Conservation (phyloP, 2,113 vertebrate species). For the Salminus brasiliensis region DNA sequence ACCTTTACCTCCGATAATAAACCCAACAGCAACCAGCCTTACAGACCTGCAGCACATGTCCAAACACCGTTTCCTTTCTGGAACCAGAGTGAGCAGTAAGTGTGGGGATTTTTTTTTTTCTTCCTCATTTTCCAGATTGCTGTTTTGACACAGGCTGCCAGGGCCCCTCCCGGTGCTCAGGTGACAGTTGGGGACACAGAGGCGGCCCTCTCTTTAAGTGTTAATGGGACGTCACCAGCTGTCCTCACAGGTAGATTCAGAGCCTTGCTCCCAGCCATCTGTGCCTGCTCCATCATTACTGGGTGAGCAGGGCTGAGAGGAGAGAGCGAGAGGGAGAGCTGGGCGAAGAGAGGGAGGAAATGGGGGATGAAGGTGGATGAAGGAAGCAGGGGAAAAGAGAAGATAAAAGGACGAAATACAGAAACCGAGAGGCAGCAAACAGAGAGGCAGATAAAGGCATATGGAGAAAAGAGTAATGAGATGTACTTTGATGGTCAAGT, state of each 20-base stretch:
- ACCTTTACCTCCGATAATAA: not conserved
- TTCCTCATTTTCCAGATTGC: constrained; percentile 13
- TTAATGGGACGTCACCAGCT: constrained; percentile 53
- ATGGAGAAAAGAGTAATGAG: constrained; percentile 4
- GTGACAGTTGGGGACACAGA: constrained; percentile 43
- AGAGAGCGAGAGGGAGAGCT: not conserved
- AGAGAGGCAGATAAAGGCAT: not conserved
- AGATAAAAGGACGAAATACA: not conserved
- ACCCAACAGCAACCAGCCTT: not conserved
- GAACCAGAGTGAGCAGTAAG: not conserved
- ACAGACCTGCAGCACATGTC: not conserved
- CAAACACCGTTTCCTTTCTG: not conserved
- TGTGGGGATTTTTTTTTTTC: not conserved
- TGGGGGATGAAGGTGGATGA: not conserved
- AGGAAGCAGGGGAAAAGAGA: not conserved
- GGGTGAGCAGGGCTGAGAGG: not conserved
- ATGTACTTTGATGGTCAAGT: not conserved
- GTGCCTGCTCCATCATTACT: constrained; percentile 41
- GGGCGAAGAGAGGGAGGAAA: not conserved
- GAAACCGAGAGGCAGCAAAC: not conserved
- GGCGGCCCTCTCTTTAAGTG: constrained; percentile 46
- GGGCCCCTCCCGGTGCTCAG: constrained; percentile 41
- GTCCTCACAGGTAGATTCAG: constrained; percentile 53
- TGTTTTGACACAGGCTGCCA: constrained; percentile 25
- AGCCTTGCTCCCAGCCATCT: constrained; percentile 48